Percentiles rank a stretch among this genome's conserved stretches.
Conservation (phyloP, 1,140 invertebrate species). For the Triops cancriformis region DNA sequence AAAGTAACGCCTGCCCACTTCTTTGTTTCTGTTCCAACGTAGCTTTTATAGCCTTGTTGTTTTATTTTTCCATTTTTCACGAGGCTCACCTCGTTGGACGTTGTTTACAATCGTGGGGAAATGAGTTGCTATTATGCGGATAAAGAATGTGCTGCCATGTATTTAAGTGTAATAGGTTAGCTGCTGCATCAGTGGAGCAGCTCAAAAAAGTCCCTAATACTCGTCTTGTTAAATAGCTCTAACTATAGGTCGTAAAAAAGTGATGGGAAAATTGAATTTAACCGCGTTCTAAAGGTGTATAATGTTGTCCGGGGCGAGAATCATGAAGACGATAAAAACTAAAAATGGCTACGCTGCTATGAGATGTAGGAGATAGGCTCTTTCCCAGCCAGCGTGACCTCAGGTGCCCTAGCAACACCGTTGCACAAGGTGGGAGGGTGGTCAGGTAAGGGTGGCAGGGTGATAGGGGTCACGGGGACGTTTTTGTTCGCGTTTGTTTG, state of each 20-base stretch:
- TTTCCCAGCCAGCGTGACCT: not conserved
- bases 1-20: not conserved
- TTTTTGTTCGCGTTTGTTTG: not conserved
- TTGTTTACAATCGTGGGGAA: constrained; percentile 1
- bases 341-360: not conserved
- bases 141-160: constrained; percentile 1
- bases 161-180: constrained; percentile 1
- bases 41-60: not conserved
- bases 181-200: not conserved
- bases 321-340: not conserved
- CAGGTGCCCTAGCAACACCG: constrained; percentile 11
- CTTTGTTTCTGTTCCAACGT: not conserved
- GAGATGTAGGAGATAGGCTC: not conserved
- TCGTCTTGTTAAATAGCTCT: not conserved
- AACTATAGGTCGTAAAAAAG: constrained; percentile 3
- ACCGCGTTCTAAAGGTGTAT: not conserved
- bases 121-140: constrained; percentile 4
- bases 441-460: not conserved
- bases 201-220: not conserved
- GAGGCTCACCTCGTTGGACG: not conserved
- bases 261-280: constrained; percentile 11
- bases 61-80: not conserved
- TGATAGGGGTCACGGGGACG: not conserved
- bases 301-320: not conserved
- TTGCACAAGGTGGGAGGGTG: not conserved